Evolutionary conservation across 2,113 vertebrate genomes (phyloP).

Genomic region (Synodontis membranacea): DNA sequence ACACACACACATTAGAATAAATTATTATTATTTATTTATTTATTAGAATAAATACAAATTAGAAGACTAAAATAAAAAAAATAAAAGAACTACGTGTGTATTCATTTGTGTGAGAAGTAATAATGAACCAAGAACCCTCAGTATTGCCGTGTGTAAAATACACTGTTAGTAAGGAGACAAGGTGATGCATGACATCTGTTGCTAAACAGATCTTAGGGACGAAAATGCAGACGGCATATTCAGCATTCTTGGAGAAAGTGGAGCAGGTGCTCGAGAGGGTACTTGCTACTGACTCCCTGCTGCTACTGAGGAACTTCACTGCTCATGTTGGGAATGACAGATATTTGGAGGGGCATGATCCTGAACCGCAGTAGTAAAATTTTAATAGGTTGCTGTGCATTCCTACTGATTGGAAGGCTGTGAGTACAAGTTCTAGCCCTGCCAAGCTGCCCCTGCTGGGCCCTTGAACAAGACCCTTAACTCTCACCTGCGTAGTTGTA

Average conservation of each 20-base stretch:
- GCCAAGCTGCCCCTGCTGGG: background rate
- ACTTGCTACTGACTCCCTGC: background rate
- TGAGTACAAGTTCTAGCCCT: background rate
- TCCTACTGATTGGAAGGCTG: background rate
- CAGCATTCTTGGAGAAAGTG: background rate
- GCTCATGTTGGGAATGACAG: background rate
- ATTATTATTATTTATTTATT: no score
- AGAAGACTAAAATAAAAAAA: background rate
- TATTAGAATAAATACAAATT: no score
- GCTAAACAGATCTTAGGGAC: background rate
- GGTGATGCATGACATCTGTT: background rate
- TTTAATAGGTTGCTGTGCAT: background rate
- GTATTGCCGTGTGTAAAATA: background rate
- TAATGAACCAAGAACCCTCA: background rate
- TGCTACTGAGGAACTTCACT: background rate
- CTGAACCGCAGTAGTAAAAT: background rate
- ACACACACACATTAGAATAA: no score
- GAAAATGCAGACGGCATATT: background rate
- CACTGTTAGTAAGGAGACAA: background rate
- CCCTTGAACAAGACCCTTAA: background rate
- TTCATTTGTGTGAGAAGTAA: background rate
- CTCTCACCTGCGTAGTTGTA: background rate
- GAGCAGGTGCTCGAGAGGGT: background rate
- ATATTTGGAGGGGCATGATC: background rate
- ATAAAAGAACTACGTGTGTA: background rate